Percentiles rank a stretch among this genome's conserved stretches.
phyloP scores from a whole-genome alignment of 1,140 invertebrate species.

The Kradibia gibbosae region DNA sequence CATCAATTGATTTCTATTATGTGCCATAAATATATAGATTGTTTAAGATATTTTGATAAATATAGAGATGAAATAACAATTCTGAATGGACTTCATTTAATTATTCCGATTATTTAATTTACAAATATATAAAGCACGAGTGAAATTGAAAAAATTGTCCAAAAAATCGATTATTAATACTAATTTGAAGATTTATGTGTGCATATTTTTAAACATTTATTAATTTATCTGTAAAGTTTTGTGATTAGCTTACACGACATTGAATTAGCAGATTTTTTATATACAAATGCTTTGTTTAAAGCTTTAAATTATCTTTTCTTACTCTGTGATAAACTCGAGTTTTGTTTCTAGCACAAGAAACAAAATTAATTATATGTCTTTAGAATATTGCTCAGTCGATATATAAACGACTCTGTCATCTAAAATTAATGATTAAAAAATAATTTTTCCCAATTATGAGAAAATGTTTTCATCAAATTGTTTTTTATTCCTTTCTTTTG shows the following conservation, averaged over 20 bases:
- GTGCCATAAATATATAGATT: too few relatives aligned
- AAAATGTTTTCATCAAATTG: neutral
- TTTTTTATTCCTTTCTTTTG: neutral
- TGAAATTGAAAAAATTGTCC: neutral
- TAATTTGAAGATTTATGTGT: neutral
- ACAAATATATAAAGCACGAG: neutral
- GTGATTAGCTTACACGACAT: neutral
- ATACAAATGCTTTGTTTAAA: neutral
- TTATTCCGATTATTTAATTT: neutral
- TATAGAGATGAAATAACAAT: too few relatives aligned
- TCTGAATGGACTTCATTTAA: neutral
- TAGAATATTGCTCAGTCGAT: constrained; percentile 25
- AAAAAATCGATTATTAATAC: neutral
- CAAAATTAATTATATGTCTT: constrained; percentile 4
- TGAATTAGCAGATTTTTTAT: neutral
- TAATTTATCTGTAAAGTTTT: neutral
- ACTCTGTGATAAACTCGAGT: neutral
- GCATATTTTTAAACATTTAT: neutral
- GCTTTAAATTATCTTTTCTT: neutral
- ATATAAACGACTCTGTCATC: neutral
- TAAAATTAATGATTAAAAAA: constrained; percentile 3
- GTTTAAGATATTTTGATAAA: too few relatives aligned
- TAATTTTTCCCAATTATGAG: neutral
- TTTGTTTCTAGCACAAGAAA: neutral
- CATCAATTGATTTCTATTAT: too few relatives aligned